phyloP scores from a whole-genome alignment of 2,888 invertebrate genomes.

The Uloborus plumipes region DNA sequence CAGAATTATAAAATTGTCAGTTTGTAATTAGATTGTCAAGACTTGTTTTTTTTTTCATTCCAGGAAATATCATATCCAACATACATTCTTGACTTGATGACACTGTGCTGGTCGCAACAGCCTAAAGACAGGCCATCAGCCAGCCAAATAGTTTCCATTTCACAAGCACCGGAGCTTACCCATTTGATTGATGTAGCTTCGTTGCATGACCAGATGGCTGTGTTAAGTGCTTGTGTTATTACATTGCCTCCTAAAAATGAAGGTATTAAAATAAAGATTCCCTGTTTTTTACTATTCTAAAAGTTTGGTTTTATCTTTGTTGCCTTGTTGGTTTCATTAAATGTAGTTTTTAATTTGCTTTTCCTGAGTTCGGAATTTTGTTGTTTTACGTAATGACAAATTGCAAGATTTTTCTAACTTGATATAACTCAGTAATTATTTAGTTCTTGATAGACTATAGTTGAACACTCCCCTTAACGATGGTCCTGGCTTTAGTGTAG shows the following conservation, averaged over 20 bases:
- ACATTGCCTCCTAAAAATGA: constrained; percentile 58
- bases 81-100: constrained; percentile 93
- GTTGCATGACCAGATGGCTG: constrained; percentile 73
- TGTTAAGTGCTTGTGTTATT: constrained; percentile 63
- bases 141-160: constrained; percentile 92
- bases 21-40: too few species aligned
- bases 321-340: neutral
- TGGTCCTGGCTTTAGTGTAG: too few species aligned
- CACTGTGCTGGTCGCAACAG: constrained; percentile 91
- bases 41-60: neutral
- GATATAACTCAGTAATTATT: too few species aligned
- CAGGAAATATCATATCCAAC: constrained; percentile 66
- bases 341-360: too few species aligned
- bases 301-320: neutral
- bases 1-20: too few species aligned
- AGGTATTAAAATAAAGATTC: constrained; percentile 10
- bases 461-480: too few species aligned
- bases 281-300: neutral
- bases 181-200: constrained; percentile 85
- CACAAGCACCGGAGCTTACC: constrained; percentile 93
- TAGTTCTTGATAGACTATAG: too few species aligned
- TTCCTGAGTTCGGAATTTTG: too few species aligned
- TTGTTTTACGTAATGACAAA: too few species aligned
- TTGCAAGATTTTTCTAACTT: too few species aligned
- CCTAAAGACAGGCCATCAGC: constrained; percentile 89